A percentile compares a stretch with the other conserved stretches of the same genome.
These are phyloP conservation scores for Drosophila saltans DNA, from an alignment of 1,140 invertebrate genomes.

Conservation along the genomic window DNA sequence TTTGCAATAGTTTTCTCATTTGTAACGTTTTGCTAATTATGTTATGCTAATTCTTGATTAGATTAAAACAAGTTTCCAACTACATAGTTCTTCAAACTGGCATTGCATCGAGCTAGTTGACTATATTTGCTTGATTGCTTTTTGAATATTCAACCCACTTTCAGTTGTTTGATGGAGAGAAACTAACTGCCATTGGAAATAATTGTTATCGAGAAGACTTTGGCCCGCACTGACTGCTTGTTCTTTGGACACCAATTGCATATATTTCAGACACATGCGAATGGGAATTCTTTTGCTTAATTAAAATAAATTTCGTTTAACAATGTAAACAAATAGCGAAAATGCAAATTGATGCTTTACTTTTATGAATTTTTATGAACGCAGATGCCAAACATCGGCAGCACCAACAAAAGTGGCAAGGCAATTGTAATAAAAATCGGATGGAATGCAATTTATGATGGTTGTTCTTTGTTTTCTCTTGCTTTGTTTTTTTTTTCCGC, in stretches of 20 bases:
- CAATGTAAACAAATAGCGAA: background rate
- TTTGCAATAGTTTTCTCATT: too few relatives aligned
- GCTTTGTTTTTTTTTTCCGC: background rate
- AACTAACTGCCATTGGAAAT: too few relatives aligned
- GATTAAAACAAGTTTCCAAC: background rate
- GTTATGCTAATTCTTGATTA: background rate
- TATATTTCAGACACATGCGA: background rate
- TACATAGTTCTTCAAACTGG: background rate
- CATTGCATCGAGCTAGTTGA: background rate
- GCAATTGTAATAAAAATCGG: slow-evolving; percentile 3
- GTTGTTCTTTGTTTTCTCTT: background rate
- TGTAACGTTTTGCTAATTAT: too few relatives aligned
- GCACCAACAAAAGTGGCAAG: background rate
- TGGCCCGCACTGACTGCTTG: too few relatives aligned
- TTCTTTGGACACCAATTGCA: background rate
- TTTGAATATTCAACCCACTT: too few relatives aligned
- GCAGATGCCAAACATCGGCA: slow-evolving; percentile 4
- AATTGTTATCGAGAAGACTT: too few relatives aligned
- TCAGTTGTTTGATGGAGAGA: too few relatives aligned
- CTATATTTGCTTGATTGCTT: too few relatives aligned
- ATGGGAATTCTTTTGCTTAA: slow-evolving; percentile 1
- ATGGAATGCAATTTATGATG: background rate
- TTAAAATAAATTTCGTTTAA: slow-evolving; percentile 9
- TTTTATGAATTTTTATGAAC: slow-evolving; percentile 9
- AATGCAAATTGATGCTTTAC: slow-evolving; percentile 10